Conservation (phyloP, 2,113 vertebrate genomes). For the Peromyscus californicus region DNA sequence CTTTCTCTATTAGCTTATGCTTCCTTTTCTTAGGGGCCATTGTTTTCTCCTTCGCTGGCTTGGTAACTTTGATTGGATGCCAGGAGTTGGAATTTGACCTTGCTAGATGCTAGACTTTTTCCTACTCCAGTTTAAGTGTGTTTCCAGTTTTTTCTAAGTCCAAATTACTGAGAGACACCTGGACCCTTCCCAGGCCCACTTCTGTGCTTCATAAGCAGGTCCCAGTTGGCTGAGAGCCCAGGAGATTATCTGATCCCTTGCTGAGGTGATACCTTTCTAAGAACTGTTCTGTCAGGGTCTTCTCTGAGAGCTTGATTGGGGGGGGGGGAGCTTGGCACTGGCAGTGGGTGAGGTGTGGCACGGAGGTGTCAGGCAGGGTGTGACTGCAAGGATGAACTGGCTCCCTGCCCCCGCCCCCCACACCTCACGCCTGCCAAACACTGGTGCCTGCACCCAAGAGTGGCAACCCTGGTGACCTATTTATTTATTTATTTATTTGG, state of each 20-base stretch:
- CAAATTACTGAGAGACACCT: not conserved
- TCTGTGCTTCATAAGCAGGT: not conserved
- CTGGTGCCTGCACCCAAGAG: accelerated
- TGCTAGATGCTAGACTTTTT: not conserved
- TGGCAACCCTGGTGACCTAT: accelerated
- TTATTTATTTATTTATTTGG: not conserved
- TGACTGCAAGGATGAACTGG: not conserved
- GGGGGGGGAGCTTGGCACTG: not conserved
- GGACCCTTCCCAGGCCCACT: not conserved
- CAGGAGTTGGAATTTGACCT: not conserved
- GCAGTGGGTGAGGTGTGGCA: too few species aligned
- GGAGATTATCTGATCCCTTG: not conserved
- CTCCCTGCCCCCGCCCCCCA: not conserved
- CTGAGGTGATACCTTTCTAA: not conserved
- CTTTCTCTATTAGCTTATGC: not conserved
- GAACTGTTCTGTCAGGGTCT: not conserved
- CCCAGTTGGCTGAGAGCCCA: not conserved
- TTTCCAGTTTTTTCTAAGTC: not conserved
- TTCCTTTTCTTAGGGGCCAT: not conserved
- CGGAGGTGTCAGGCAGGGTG: not conserved
- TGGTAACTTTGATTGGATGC: not conserved
- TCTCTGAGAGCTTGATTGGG: not conserved
- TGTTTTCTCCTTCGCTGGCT: not conserved
- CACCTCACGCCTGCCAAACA: not conserved
- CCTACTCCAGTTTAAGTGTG: not conserved